Percentiles rank a stretch among this genome's conserved stretches.
Conservation (phyloP, 2,113 vertebrate genomes). For the Emydocephalus ijimae region DNA sequence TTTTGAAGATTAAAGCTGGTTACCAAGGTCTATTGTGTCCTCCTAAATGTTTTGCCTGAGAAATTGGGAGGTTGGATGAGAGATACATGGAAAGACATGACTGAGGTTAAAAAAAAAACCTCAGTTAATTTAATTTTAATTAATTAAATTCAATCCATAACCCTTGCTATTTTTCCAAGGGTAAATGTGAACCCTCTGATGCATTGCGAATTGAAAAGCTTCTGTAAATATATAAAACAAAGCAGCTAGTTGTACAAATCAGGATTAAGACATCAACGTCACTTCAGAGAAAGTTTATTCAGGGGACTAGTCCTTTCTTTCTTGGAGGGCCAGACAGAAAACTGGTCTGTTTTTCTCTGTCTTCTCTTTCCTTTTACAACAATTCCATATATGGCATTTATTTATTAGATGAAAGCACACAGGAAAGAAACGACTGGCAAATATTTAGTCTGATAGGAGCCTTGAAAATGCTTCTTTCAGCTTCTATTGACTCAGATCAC, state of each 20-base stretch:
- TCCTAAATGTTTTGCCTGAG: background rate
- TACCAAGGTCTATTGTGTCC: background rate
- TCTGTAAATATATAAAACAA: conserved; percentile 9
- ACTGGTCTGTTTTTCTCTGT: conserved; percentile 33
- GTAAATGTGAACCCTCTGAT: background rate
- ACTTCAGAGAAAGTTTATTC: background rate
- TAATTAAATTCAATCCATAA: background rate
- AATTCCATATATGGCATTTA: conserved; percentile 49
- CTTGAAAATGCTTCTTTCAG: conserved; percentile 53
- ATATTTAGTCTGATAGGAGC: conserved; percentile 56
- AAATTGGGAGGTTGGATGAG: background rate
- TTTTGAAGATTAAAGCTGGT: background rate
- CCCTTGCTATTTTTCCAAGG: background rate
- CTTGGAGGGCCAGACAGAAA: conserved; percentile 16
- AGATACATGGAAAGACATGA: background rate
- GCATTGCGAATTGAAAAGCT: background rate
- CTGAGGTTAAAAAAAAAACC: background rate
- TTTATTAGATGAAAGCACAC: conserved; percentile 50
- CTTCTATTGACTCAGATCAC: conserved; percentile 41
- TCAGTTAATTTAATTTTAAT: background rate
- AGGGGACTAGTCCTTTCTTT: conserved; percentile 35
- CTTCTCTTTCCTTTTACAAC: conserved; percentile 37
- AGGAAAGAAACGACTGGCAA: conserved; percentile 53
- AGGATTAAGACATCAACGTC: background rate
- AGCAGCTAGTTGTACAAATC: conserved; percentile 29